Conservation (phyloP, 92 coral and sea anemone species). For the Zoanthus sansibaricus region DNA sequence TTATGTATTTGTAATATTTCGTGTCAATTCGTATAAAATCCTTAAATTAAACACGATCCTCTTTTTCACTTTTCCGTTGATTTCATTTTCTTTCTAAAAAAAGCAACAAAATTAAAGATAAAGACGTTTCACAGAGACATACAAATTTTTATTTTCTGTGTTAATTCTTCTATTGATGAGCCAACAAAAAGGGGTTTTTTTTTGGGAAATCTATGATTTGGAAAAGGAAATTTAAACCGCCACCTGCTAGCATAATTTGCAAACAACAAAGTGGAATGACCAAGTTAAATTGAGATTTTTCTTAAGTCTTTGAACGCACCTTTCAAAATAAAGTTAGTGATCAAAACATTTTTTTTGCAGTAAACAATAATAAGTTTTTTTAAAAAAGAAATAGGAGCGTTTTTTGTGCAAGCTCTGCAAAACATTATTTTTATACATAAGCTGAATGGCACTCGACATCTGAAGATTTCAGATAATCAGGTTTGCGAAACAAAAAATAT, state of each 20-base stretch:
- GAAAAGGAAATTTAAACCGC: not conserved
- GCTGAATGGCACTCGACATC: not conserved
- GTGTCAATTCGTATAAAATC: too few relatives aligned
- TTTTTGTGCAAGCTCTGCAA: not conserved
- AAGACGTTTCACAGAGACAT: not conserved
- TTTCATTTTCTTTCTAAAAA: not conserved
- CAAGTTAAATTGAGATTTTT: not conserved
- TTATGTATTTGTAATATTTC: too few relatives aligned
- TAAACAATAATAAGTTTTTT: not conserved
- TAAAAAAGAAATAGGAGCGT: not conserved
- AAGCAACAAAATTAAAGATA: not conserved
- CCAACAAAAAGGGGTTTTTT: constrained; percentile 2
- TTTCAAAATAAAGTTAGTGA: not conserved
- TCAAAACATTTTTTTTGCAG: not conserved
- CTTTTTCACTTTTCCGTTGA: not conserved
- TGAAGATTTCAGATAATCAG: not conserved
- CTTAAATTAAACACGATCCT: not conserved
- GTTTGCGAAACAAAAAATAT: not conserved
- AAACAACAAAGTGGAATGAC: not conserved
- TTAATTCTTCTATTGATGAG: constrained; percentile 2
- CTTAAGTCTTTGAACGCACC: not conserved
- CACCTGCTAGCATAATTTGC: constrained; percentile 37
- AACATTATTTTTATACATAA: not conserved
- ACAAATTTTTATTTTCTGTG: not conserved
- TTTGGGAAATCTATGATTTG: constrained; percentile 3